A percentile compares a stretch with the other conserved stretches of the same genome.
These are phyloP conservation scores for Clanis bilineata DNA, from an alignment of 2,888 invertebrate species.

Conservation along the genomic window DNA sequence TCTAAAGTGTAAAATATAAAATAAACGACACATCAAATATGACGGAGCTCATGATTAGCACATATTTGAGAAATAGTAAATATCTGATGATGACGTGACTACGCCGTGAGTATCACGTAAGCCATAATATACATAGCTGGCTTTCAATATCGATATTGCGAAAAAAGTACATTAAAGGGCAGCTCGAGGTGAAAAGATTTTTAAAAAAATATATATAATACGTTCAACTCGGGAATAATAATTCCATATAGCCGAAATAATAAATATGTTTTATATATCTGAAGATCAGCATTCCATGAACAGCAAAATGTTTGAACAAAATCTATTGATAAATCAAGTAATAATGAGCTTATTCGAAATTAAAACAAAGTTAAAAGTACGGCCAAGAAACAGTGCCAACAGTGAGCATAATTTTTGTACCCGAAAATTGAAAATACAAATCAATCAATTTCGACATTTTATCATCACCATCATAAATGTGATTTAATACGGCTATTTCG, in stretches of 20 bases:
- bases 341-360: no score
- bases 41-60: constrained; percentile 13
- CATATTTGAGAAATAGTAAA: constrained; percentile 15
- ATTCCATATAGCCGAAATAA: no score
- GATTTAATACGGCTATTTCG: neutral
- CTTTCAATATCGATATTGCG: neutral
- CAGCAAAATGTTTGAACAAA: no score
- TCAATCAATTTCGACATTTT: neutral
- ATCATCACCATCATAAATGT: neutral
- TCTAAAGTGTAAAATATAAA: constrained; percentile 7
- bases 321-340: no score
- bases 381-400: no score
- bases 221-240: no score
- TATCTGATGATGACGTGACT: constrained; percentile 14
- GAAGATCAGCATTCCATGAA: no score
- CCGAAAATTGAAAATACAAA: no score
- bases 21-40: constrained; percentile 17
- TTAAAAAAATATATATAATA: neutral
- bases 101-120: constrained; percentile 8
- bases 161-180: neutral
- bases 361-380: no score
- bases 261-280: no score
- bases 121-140: constrained; percentile 1
- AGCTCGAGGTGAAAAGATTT: neutral
- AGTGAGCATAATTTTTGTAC: no score